A percentile compares a stretch with the other conserved stretches of the same genome.
phyloP scores from a whole-genome alignment of 2,888 invertebrate species.

The Pheosia gnoma region DNA sequence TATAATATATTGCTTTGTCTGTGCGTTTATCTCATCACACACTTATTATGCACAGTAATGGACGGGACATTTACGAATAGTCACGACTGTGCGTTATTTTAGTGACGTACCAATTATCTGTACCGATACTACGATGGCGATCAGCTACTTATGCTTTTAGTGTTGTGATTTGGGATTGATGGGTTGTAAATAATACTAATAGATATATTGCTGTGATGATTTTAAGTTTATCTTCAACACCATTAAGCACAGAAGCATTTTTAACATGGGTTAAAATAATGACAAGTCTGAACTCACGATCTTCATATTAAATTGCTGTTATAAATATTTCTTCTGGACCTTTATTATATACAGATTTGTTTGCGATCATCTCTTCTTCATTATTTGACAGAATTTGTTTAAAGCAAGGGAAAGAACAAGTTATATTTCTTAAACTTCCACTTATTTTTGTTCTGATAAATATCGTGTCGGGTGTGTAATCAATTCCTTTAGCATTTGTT shows the following conservation, averaged over 20 bases:
- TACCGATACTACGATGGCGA: slow-evolving; percentile 48
- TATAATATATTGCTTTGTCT: slow-evolving; percentile 48
- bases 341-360: too few relatives aligned
- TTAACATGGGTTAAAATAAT: neutral
- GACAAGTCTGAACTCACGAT: neutral
- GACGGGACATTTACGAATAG: slow-evolving; percentile 58
- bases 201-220: slow-evolving; percentile 1
- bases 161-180: slow-evolving; percentile 25
- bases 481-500: too few relatives aligned
- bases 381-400: too few relatives aligned
- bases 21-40: slow-evolving; percentile 41
- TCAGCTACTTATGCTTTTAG: slow-evolving; percentile 41
- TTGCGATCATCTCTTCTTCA: too few relatives aligned
- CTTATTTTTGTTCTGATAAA: too few relatives aligned
- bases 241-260: neutral
- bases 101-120: slow-evolving; percentile 48
- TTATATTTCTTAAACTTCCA: too few relatives aligned
- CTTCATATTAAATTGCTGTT: too few relatives aligned
- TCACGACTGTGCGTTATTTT: slow-evolving; percentile 55
- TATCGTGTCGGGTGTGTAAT: too few relatives aligned
- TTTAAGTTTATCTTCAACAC: neutral
- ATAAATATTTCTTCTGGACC: too few relatives aligned
- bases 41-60: slow-evolving; percentile 59
- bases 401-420: too few relatives aligned
- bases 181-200: slow-evolving; percentile 12